phyloP scores from a whole-genome alignment of 64 coral and sea anemone genomes.

The Stichodactyla helianthus region DNA sequence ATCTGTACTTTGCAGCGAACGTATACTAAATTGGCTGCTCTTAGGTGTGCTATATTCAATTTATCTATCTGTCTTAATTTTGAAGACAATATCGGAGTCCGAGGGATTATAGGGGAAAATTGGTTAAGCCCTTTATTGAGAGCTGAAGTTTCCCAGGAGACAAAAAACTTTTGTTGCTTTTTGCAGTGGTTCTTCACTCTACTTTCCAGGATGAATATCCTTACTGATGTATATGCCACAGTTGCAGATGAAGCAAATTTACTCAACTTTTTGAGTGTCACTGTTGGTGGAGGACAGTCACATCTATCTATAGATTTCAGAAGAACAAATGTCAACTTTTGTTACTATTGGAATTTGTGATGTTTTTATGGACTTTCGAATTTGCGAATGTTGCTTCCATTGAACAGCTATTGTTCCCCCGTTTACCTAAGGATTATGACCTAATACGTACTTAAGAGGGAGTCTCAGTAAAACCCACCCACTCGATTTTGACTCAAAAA shows the following conservation, averaged over 20 bases:
- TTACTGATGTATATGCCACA: neutral
- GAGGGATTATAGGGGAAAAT: neutral
- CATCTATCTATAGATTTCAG: constrained; percentile 10
- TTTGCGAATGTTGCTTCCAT: too few species aligned
- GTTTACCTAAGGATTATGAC: too few species aligned
- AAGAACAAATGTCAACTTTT: neutral
- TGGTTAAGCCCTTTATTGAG: neutral
- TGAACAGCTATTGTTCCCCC: too few species aligned
- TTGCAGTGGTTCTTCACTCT: neutral
- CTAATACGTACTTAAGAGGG: too few species aligned
- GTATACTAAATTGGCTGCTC: neutral
- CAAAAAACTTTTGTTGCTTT: neutral
- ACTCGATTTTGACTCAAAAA: too few species aligned
- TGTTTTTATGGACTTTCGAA: too few species aligned
- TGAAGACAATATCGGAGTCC: neutral
- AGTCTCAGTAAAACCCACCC: too few species aligned
- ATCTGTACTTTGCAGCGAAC: constrained; percentile 28
- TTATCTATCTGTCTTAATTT: neutral
- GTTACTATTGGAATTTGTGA: neutral
- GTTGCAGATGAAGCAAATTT: neutral
- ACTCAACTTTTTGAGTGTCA: neutral
- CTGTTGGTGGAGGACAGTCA: constrained; percentile 24
- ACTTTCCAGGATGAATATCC: neutral
- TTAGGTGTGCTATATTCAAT: neutral
- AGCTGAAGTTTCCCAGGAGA: neutral